Evolutionary conservation across 2,888 invertebrate species (phyloP).

Genomic region (Dasypolia templi): DNA sequence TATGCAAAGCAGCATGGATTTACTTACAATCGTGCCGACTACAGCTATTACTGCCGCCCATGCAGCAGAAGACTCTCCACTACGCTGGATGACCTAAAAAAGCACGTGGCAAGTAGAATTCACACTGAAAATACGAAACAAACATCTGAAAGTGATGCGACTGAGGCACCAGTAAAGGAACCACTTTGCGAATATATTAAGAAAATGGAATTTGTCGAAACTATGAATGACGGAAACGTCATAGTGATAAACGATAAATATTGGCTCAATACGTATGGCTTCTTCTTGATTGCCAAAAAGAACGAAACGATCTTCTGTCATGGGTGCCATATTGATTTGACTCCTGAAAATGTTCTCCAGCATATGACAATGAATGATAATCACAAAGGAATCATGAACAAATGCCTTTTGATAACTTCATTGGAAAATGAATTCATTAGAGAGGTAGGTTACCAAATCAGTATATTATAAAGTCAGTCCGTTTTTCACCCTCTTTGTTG

Average conservation of each 20-base stretch:
- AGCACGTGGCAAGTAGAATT: constrained; percentile 32
- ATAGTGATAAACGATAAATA: constrained; percentile 33
- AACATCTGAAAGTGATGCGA: neutral
- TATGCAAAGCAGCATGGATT: constrained; percentile 45
- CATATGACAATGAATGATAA: constrained; percentile 1
- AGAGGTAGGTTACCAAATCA: constrained; percentile 34
- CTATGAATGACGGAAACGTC: neutral
- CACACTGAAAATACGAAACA: constrained; percentile 39
- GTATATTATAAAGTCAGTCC: neutral
- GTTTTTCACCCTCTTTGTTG: neutral
- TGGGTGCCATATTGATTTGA: constrained; percentile 49
- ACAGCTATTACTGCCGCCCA: constrained; percentile 43
- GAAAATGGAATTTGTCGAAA: constrained; percentile 3
- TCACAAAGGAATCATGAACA: constrained; percentile 5
- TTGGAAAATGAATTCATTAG: constrained; percentile 50
- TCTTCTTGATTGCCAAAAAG: constrained; percentile 29
- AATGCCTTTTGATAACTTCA: constrained; percentile 32
- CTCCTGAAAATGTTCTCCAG: neutral
- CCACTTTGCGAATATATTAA: neutral
- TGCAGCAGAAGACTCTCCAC: constrained; percentile 37
- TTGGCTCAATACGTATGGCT: constrained; percentile 25
- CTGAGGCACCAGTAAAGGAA: constrained; percentile 5
- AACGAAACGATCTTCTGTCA: constrained; percentile 27
- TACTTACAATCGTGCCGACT: constrained; percentile 39
- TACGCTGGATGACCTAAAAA: constrained; percentile 27